Evolutionary conservation across 2,888 invertebrate genomes (phyloP).

Genomic region (Physocephala rufipes): DNA sequence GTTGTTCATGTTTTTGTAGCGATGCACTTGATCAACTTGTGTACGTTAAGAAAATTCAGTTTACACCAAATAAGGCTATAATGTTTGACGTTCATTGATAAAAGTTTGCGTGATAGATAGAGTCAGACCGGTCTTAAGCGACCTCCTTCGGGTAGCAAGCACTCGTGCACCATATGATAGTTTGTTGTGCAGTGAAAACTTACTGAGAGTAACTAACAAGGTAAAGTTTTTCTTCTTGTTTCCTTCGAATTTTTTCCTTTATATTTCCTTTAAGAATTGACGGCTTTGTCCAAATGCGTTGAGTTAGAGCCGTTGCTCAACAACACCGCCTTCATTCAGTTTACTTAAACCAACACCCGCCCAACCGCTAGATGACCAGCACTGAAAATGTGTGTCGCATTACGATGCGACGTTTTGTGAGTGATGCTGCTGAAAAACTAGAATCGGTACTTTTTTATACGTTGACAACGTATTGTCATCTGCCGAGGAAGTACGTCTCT

Average conservation of each 20-base stretch:
- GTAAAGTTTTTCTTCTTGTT: neutral
- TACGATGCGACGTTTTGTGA: neutral
- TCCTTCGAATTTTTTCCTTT: constrained; percentile 3
- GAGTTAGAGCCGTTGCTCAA: neutral
- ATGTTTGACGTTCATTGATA: constrained; percentile 31
- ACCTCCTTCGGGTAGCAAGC: constrained; percentile 23
- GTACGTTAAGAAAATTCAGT: neutral
- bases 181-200: constrained; percentile 28
- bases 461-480: neutral
- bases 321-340: neutral
- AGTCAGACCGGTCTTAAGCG: neutral
- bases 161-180: neutral
- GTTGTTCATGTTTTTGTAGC: neutral
- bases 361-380: neutral
- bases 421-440: constrained; percentile 7
- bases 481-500: constrained; percentile 5
- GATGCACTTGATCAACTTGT: too few species aligned
- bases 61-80: constrained; percentile 23
- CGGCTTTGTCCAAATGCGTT: constrained; percentile 19
- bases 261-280: constrained; percentile 1
- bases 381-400: neutral
- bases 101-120: constrained; percentile 13
- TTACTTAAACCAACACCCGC: neutral
- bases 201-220: constrained; percentile 13
- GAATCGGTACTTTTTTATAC: constrained; percentile 15